Base-by-base conservation (phyloP, 2,113 vertebrate genomes). In the Indicator indicator region DNA sequence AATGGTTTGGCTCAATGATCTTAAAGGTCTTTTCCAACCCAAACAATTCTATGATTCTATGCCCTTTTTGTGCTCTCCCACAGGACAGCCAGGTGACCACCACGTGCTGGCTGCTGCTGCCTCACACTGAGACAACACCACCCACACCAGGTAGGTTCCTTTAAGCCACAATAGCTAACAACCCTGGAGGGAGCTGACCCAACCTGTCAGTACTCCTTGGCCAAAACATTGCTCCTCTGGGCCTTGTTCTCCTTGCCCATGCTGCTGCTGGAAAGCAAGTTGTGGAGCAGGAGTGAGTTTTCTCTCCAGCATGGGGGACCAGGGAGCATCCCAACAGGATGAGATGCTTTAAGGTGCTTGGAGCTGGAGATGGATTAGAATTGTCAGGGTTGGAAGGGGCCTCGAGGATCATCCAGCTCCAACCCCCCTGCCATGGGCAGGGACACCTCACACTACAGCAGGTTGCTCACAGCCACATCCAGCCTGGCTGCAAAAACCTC, bases 201-300 rank as follows among this genome's bases (percentile, higher is more conserved):
- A 16, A 16, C 33, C 60, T 32, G 28, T 19, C 40, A 30, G 27
- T 28, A 44, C 69, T 50, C 26, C 46, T 36, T 9, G 8, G 24
- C 46, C 69, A 52, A 11, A 11, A 10, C 40, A 0, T 6, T 0
- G 1, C 60, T 71, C 64, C 56, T 52, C 30, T 14, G 1, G 38
- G 58, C 48, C 21, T 42, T 7, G 1, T 64, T 32, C 36, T n/a
- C 26, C 36, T 56, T 74, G 70, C 5, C 4, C 0, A 2, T 1
- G 6, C n/a, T n/a, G 67, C 77, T 46, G 23, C 75, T 48, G 60
- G 27, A 7, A 59, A 63, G 38, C 62, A 56, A 46, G 12, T 3
- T 0, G 0, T 5, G 38, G 14, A 59, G 48, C n/a, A 82, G 58
- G 48, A 26, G 1, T 0, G 11, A 52, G 44, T 65, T 84, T 55